phyloP scores from a whole-genome alignment of 2,888 invertebrate species.

The Sabellastarte sp. region DNA sequence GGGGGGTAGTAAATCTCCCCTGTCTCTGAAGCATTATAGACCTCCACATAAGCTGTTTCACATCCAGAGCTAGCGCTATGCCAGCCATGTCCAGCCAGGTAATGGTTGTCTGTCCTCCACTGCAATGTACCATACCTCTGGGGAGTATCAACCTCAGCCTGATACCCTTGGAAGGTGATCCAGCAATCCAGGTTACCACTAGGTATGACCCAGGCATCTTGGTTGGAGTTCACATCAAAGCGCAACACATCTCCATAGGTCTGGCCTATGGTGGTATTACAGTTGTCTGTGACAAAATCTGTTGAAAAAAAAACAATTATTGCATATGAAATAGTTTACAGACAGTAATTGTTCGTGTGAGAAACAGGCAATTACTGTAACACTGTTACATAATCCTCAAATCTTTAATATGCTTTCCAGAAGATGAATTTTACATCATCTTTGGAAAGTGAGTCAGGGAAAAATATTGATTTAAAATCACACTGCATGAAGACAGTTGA shows the following conservation, averaged over 20 bases:
- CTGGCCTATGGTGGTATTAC: neutral
- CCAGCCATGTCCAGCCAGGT: neutral
- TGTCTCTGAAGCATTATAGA: slow-evolving; percentile 15
- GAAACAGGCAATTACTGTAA: too few species aligned
- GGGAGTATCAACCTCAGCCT: neutral
- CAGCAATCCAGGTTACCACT: slow-evolving; percentile 17
- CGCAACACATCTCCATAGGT: neutral
- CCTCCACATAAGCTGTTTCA: slow-evolving; percentile 17
- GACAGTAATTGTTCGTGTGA: too few species aligned
- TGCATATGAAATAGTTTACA: too few species aligned
- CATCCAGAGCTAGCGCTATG: too few species aligned
- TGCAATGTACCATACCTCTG: slow-evolving; percentile 4
- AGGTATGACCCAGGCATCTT: neutral
- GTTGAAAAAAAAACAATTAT: too few species aligned
- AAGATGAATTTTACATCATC: too few species aligned
- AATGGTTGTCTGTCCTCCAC: neutral
- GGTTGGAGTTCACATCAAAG: neutral
- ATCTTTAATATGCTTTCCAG: too few species aligned
- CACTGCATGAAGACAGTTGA: too few species aligned
- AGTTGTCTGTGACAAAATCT: neutral
- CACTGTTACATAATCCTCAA: too few species aligned
- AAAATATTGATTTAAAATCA: too few species aligned
- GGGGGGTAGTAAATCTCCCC: slow-evolving; percentile 8
- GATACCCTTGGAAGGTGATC: slow-evolving; percentile 15
- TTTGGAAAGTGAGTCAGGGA: too few species aligned